Percentiles rank a stretch among this genome's conserved stretches.
These are phyloP conservation scores for Ctenopoma kingsleyae DNA, from an alignment of 2,797 vertebrate species.

Conservation along the genomic window DNA sequence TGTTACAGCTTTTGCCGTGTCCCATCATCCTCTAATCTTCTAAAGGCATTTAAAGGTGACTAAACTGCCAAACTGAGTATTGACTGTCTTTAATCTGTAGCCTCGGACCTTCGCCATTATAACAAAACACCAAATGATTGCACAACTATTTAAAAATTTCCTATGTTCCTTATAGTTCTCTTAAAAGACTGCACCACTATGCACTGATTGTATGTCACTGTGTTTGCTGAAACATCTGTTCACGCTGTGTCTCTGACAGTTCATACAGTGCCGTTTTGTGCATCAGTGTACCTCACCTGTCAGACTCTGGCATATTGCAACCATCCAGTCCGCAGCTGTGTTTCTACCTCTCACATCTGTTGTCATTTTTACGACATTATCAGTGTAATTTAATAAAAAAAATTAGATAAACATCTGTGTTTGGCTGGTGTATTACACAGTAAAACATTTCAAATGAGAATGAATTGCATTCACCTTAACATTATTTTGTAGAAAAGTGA, in stretches of 20 bases:
- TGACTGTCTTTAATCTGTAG: neutral
- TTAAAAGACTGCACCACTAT: constrained; percentile 16
- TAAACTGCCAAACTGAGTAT: neutral
- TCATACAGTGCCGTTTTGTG: constrained; percentile 13
- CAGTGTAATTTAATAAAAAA: constrained; percentile 64
- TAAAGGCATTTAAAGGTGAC: neutral
- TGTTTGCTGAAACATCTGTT: constrained; percentile 22
- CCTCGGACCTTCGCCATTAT: neutral
- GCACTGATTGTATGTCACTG: constrained; percentile 20
- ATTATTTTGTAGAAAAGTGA: constrained; percentile 15
- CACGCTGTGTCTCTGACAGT: constrained; percentile 11
- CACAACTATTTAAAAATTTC: neutral
- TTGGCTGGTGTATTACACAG: constrained; percentile 23
- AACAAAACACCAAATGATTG: constrained; percentile 17
- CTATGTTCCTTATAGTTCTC: neutral
- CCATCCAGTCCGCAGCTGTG: constrained; percentile 23
- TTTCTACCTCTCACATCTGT: constrained; percentile 41
- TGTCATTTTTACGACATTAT: constrained; percentile 40
- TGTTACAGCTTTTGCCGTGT: neutral
- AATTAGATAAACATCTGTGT: constrained; percentile 40
- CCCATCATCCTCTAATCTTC: neutral
- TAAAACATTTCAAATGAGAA: constrained; percentile 26
- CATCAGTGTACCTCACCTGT: constrained; percentile 38
- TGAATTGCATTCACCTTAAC: constrained; percentile 6
- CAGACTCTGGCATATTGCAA: constrained; percentile 38